A percentile compares a stretch with the other conserved stretches of the same genome.
These are phyloP conservation scores for Xenotilapia caudafasciata DNA, from an alignment of 2,113 vertebrate species.

Conservation along the genomic window DNA sequence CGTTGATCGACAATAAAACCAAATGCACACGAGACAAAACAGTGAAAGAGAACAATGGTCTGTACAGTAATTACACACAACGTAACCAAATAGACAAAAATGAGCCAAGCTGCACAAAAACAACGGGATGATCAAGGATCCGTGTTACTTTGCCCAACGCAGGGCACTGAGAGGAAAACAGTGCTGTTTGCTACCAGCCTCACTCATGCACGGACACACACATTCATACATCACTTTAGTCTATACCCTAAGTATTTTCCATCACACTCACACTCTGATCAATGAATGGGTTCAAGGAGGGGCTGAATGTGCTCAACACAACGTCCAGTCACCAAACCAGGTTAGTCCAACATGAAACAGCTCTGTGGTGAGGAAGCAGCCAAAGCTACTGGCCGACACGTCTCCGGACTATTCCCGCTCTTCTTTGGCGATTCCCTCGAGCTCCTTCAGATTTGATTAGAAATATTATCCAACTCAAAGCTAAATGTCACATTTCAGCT, in stretches of 20 bases:
- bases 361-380: not conserved
- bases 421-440: not conserved
- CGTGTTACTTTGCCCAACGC: not conserved
- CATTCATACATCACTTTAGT: not conserved
- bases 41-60: not conserved
- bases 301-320: not conserved
- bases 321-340: not conserved
- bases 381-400: not conserved
- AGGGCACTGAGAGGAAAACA: not conserved
- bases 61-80: not conserved
- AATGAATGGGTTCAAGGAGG: not conserved
- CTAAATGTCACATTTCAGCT: not conserved
- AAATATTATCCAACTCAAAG: not conserved
- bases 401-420: not conserved
- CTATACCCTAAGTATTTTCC: not conserved
- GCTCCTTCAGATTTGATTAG: not conserved
- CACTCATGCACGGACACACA: not conserved
- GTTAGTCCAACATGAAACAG: not conserved
- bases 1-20: not conserved
- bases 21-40: not conserved
- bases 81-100: not conserved
- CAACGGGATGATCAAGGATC: accelerated
- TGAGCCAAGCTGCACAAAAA: not conserved
- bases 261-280: not conserved
- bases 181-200: not conserved